Conservation (phyloP, 2,113 vertebrate genomes). For the Anas platyrhynchos region DNA sequence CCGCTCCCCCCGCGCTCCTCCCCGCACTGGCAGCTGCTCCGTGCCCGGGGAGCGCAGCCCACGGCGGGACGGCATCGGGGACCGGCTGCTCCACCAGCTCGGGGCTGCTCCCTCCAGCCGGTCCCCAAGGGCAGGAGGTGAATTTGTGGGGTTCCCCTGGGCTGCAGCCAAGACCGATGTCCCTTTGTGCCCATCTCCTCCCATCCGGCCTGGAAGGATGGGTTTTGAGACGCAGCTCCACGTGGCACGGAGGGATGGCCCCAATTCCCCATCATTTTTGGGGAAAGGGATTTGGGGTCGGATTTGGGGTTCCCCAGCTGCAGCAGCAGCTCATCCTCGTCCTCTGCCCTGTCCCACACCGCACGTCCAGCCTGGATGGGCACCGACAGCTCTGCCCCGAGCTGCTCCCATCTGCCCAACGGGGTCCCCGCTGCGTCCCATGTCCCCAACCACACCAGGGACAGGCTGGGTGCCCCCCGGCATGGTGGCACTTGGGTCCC, state of each 20-base stretch:
- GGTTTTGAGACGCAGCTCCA: not conserved
- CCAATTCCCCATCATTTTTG: not conserved
- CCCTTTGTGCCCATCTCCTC: rapidly evolving
- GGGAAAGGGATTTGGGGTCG: not conserved
- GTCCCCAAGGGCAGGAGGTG: not conserved
- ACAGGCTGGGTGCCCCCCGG: rapidly evolving
- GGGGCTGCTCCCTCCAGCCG: not conserved
- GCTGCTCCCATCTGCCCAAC: not conserved
- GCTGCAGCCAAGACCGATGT: rapidly evolving
- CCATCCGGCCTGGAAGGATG: rapidly evolving
- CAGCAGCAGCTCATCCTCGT: rapidly evolving
- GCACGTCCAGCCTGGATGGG: not conserved
- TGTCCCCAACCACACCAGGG: rapidly evolving
- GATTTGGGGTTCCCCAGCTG: not conserved
- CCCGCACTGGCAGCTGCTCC: not conserved
- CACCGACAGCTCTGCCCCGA: rapidly evolving
- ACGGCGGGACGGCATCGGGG: rapidly evolving
- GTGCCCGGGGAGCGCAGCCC: not conserved
- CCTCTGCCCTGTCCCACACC: not conserved
- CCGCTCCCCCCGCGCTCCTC: not conserved
- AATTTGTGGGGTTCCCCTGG: rapidly evolving
- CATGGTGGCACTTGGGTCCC: rapidly evolving
- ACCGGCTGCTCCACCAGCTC: not conserved
- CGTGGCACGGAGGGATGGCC: rapidly evolving
- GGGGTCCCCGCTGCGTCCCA: rapidly evolving